A percentile compares a stretch with the other conserved stretches of the same genome.
These are phyloP conservation scores for Chaetura pelagica DNA, from an alignment of 2,113 vertebrate genomes.

Conservation along the genomic window DNA sequence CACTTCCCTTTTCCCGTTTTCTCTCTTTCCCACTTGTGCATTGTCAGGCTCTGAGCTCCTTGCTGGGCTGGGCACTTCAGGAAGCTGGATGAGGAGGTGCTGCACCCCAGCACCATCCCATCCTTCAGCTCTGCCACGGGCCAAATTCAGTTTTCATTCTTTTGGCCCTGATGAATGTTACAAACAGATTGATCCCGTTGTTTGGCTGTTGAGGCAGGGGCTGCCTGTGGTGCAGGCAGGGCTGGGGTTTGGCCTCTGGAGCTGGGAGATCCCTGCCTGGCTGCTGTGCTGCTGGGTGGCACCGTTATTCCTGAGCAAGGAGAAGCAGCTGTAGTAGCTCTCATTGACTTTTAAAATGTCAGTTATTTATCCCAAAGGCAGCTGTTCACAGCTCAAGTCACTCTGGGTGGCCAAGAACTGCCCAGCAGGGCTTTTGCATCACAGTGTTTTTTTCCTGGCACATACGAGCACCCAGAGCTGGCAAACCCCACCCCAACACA, in stretches of 20 bases:
- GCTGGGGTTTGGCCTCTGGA: background rate
- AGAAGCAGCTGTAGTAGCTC: background rate
- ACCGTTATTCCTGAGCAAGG: background rate
- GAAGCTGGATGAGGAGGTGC: background rate
- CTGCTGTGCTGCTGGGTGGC: background rate
- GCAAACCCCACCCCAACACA: background rate
- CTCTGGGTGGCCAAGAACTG: background rate
- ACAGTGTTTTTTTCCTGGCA: fast-evolving
- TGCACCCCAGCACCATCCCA: background rate
- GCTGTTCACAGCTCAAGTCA: fast-evolving
- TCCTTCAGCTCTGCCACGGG: background rate
- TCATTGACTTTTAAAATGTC: conserved; percentile 17
- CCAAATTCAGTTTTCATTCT: background rate
- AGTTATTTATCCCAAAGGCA: background rate
- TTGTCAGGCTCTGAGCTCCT: fast-evolving
- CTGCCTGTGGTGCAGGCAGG: background rate
- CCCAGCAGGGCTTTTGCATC: background rate
- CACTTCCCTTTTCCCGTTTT: background rate
- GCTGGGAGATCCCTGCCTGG: background rate
- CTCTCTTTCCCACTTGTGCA: fast-evolving
- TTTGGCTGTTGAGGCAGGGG: background rate
- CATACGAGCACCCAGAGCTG: background rate
- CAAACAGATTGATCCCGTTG: too few relatives aligned
- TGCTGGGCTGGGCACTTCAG: background rate
- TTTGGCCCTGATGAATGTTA: fast-evolving